Conservation (phyloP, 2,888 invertebrate genomes). For the Lucinisca nassula region DNA sequence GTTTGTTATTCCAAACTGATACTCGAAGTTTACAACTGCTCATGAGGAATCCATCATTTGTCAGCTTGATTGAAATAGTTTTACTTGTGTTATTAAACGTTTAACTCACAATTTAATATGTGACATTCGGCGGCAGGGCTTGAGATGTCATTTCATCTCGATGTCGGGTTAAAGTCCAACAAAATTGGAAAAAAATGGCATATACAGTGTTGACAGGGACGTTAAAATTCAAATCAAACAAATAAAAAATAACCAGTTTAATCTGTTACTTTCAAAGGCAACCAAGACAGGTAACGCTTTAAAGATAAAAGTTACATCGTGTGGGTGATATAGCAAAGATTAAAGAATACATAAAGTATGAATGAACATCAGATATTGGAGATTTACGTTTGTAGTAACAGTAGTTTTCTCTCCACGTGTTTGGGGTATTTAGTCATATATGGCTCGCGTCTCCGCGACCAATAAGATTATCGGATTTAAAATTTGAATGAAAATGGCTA, state of each 20-base stretch:
- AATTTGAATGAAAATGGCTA: neutral
- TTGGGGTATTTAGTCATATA: neutral
- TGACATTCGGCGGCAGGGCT: no score
- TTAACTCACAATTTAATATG: neutral
- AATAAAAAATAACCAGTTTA: no score
- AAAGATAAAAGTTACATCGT: neutral
- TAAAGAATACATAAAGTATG: neutral
- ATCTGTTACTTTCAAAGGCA: neutral
- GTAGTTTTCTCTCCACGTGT: neutral
- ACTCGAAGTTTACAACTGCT: no score
- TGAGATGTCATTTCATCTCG: no score
- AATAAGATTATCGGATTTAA: slow-evolving; percentile 4
- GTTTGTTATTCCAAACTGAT: no score
- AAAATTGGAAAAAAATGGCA: no score
- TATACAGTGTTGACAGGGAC: no score
- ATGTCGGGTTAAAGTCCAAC: no score
- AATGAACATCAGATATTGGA: neutral
- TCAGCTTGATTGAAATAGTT: no score
- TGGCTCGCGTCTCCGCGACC: neutral
- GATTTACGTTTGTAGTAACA: neutral
- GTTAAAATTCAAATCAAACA: no score
- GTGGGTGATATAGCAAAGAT: no score
- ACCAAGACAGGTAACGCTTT: neutral
- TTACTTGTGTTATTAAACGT: neutral
- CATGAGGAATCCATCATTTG: no score